phyloP scores from a whole-genome alignment of 1,140 invertebrate species.

The Sycophila sp. region DNA sequence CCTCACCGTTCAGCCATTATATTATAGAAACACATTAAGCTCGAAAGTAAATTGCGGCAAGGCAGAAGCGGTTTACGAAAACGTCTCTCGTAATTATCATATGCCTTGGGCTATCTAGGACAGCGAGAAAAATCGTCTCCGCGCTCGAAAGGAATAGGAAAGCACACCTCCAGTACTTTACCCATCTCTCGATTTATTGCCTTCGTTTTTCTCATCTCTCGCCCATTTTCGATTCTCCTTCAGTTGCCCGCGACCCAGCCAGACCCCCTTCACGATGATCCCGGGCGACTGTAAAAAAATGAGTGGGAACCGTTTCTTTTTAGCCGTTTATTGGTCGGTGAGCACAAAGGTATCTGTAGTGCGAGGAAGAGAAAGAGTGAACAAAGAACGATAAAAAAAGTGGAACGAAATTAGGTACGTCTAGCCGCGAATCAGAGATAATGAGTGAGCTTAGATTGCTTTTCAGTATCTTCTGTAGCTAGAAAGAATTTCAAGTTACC shows the following conservation, averaged over 20 bases:
- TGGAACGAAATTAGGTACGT: background rate
- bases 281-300: background rate
- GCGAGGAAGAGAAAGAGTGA: background rate
- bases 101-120: background rate
- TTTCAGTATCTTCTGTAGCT: conserved; percentile 3
- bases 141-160: conserved; percentile 5
- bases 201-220: conserved; percentile 2
- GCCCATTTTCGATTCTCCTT: background rate
- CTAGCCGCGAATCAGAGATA: background rate
- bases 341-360: background rate
- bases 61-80: background rate
- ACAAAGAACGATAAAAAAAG: background rate
- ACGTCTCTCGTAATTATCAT: background rate
- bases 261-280: conserved; percentile 14
- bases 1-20: no score
- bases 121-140: conserved; percentile 9
- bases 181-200: conserved; percentile 20
- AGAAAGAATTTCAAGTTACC: background rate
- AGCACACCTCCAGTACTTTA: conserved; percentile 18
- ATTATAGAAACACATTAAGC: no score
- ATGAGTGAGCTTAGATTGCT: conserved; percentile 9
- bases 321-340: background rate
- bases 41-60: no score
- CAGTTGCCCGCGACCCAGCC: no score
- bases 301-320: background rate